Base-by-base conservation (phyloP, 2,888 invertebrate species). In the Eucera pruinosa region DNA sequence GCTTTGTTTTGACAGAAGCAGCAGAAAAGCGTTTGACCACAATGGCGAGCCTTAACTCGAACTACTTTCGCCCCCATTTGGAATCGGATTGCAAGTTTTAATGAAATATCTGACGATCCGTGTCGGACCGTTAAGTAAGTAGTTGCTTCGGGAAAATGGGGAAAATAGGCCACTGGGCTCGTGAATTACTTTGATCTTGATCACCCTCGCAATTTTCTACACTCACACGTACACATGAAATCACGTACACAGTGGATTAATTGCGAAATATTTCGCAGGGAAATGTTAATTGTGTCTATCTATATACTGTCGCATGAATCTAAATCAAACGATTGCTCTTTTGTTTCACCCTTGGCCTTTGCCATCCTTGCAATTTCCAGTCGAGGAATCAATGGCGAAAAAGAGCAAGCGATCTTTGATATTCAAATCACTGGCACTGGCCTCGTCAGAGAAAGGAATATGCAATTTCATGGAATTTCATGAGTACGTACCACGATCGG, bases 1-100 rank as follows among this genome's bases (percentile, higher is more conserved):
- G 36, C 39, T 43, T 71, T 43, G 62, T 33, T 13, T 30, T 7
- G 18, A 13, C n/a, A n/a, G 58, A 48, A 66, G 33, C 54, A 52
- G n/a, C 7, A 27, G 45, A 9, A 45, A 39, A 64, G 69, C 60
- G 61, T 67, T 39, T 62, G 73, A 33, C 33, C 47, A 18, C 23
- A 27, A 11, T 11, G 50, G 15, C 72, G 27, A 36, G 23, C 13
- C 58, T 65, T 52, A 50, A 55, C 47, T 15, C 58, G 41, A 39
- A 41, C 55, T 61, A 66, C 66, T 74, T 76, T 55, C 57, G 61
- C 27, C 2, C 54, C 36, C 27, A 41, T 74, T 76, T 61, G 48
- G 66, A 66, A 74, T 76, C 68, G 68, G 62, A 65, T 68, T 36
- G 62, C 52, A 74, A 75, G 75, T 77, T 75, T 77, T 77, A 75